Base-by-base conservation (phyloP, 1,140 invertebrate species). In the Drosophila repletoides region DNA sequence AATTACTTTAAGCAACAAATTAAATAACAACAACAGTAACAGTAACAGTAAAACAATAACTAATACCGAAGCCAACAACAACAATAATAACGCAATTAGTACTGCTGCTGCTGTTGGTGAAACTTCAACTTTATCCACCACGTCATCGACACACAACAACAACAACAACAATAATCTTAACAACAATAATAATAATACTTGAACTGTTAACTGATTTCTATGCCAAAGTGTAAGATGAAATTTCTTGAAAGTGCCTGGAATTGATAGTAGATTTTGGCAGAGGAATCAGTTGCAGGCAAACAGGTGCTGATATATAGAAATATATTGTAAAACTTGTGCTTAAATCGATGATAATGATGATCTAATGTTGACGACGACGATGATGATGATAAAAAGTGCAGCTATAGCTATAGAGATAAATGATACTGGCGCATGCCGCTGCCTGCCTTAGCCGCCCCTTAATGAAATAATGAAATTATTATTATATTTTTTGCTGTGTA, bases 51-150 rank as follows among this genome's bases (percentile, higher is more conserved):
- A 72, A 29, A 61, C 34, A 51, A 45, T 22, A 49, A 48, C 28
- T 51, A 60, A 31, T 48, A 56, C 34, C 29, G 48, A 43, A 66
- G 60, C 38, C 56, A 71, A 66, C 72, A 63, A 68, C 59, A 83
- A 69, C 77, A 86, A 86, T 77, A 74, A 81, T 72, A 83, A 83
- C 63, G 79, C 79, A 71, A 84, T 58, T 70, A 77, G 52, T 73
- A 41, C 70, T 60, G 55, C 66, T 83, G 73, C 60, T 83, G 73
- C 66, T 84, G 79, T 76, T 84, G 80, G 64, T 72, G 80, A 72
- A 68, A 58, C 74, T 77, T 80, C 87, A 76, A 88, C 80, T 65
- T 88, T 88, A 73, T 88, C 86, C 70, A 75, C 86, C 73, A 89
- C 84, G 51, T 68, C 67, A 66, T 29, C 61, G 31, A 69, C 66